Conservation (phyloP, 37 sponge, comb jelly and placozoan genomes). For the Corticium candelabrum region DNA sequence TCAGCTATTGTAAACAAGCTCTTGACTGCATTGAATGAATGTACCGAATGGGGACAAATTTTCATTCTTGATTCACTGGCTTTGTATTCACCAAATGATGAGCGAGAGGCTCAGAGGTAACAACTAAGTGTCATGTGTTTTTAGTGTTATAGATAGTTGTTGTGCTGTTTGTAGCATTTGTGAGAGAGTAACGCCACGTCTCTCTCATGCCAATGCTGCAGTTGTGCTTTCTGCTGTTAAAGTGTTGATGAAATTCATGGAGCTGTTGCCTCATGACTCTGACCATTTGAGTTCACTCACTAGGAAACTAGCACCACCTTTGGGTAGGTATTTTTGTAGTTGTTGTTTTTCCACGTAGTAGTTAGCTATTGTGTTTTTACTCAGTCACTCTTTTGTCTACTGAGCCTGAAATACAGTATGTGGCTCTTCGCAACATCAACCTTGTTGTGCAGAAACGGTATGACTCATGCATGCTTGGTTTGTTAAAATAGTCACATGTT, state of each 20-base stretch:
- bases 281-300: slow-evolving; percentile 45
- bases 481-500: slow-evolving; percentile 13
- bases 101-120: slow-evolving; percentile 82
- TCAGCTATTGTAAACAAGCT: slow-evolving; percentile 90
- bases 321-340: slow-evolving; percentile 38
- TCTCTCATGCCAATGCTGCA: slow-evolving; percentile 97
- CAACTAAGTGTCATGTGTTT: slow-evolving; percentile 7
- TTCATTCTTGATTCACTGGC: slow-evolving; percentile 94
- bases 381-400: slow-evolving; percentile 87
- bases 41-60: slow-evolving; percentile 99
- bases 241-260: slow-evolving; percentile 93
- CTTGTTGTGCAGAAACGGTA: slow-evolving; percentile 94
- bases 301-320: slow-evolving; percentile 89
- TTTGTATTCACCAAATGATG: slow-evolving; percentile 61
- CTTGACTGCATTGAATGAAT: slow-evolving; percentile 98
- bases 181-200: slow-evolving; percentile 94
- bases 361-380: slow-evolving; percentile 15
- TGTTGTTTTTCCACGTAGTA: background rate
- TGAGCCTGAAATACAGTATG: slow-evolving; percentile 98
- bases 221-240: slow-evolving; percentile 97
- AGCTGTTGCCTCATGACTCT: slow-evolving; percentile 54
- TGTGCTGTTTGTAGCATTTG: slow-evolving; percentile 80
- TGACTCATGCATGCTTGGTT: background rate
- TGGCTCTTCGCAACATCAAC: slow-evolving; percentile 95
- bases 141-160: background rate